Conservation (phyloP, 2,113 vertebrate genomes). For the Himantopus leucocephalus region DNA sequence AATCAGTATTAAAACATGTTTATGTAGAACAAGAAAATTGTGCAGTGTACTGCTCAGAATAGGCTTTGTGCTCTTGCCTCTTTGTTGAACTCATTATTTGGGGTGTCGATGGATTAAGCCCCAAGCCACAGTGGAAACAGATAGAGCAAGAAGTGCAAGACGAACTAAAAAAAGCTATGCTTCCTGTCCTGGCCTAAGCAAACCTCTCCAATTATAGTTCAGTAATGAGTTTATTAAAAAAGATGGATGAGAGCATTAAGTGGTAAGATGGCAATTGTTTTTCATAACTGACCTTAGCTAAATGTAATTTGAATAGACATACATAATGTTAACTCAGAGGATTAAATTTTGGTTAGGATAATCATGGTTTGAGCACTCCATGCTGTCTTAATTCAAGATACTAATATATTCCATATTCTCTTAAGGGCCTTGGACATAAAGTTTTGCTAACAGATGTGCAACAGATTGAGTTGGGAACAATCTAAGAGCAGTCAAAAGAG, state of each 20-base stretch:
- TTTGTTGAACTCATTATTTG: background rate
- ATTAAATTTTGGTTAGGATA: conserved; percentile 37
- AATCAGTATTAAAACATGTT: background rate
- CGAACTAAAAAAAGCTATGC: background rate
- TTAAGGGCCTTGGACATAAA: background rate
- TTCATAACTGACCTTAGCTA: conserved; percentile 37
- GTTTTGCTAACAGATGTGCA: conserved; percentile 26
- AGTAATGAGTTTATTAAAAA: conserved; percentile 54
- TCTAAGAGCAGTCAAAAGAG: conserved; percentile 4
- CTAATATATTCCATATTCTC: background rate
- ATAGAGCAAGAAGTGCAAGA: background rate
- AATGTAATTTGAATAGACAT: conserved; percentile 19
- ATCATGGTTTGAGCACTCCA: background rate
- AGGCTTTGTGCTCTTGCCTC: background rate
- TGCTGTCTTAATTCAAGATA: background rate
- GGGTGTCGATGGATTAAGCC: background rate
- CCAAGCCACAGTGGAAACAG: background rate
- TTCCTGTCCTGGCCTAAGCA: background rate
- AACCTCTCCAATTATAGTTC: conserved; percentile 19
- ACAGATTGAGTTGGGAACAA: conserved; percentile 18
- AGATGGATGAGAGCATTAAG: background rate
- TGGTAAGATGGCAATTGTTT: conserved; percentile 39
- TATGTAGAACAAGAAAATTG: background rate
- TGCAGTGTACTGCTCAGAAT: background rate
- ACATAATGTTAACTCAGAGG: background rate